These are phyloP conservation scores for Zaprionus lineosus DNA, from an alignment of 2,888 invertebrate species.

Conservation along the genomic window DNA sequence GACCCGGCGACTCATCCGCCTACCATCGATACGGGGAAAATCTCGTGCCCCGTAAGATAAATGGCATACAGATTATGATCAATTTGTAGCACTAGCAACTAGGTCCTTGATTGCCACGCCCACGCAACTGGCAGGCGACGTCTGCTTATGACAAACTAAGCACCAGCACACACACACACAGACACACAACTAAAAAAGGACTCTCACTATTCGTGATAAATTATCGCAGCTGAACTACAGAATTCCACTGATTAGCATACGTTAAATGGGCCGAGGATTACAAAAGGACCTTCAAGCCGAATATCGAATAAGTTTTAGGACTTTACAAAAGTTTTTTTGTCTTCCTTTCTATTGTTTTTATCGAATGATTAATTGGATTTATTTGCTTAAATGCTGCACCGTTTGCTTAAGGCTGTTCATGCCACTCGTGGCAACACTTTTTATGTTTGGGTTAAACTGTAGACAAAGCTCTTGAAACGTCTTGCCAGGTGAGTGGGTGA, in stretches of 20 bases:
- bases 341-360: too few species aligned
- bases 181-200: conserved; percentile 42
- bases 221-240: conserved; percentile 43
- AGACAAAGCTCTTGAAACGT: conserved; percentile 12
- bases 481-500: not conserved
- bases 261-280: too few species aligned
- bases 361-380: conserved; percentile 23
- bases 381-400: not conserved
- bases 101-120: conserved; percentile 65
- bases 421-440: conserved; percentile 7
- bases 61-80: conserved; percentile 75
- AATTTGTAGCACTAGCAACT: conserved; percentile 67
- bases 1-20: too few species aligned
- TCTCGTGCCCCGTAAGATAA: conserved; percentile 52
- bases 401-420: too few species aligned
- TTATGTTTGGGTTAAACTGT: conserved; percentile 18
- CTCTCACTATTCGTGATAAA: conserved; percentile 50
- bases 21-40: too few species aligned
- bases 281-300: too few species aligned
- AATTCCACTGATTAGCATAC: conserved; percentile 27
- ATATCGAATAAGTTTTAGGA: too few species aligned
- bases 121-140: conserved; percentile 42
- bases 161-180: conserved; percentile 8
- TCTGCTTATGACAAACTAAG: conserved; percentile 75
- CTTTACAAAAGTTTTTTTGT: too few species aligned